Evolutionary conservation across 2,113 vertebrate species (phyloP).

Genomic region (Paramisgurnus dabryanus): DNA sequence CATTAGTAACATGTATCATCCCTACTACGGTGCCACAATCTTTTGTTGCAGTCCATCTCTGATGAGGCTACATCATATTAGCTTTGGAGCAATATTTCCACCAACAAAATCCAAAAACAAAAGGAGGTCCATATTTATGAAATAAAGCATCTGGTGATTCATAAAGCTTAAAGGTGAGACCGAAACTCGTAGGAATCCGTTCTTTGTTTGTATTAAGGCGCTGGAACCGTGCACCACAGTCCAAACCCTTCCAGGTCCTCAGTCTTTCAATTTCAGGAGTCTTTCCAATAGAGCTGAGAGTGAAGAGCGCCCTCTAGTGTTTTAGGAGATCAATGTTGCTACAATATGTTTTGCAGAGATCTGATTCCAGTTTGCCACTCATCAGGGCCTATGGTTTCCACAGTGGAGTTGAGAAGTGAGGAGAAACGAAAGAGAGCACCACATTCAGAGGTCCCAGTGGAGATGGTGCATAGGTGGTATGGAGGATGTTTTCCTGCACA

Average conservation of each 20-base stretch:
- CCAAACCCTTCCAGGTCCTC: neutral
- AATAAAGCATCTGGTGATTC: slow-evolving; percentile 68
- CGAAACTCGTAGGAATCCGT: slow-evolving; percentile 40
- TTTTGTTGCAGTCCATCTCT: neutral
- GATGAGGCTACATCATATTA: slow-evolving; percentile 26
- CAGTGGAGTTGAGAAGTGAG: slow-evolving; percentile 54
- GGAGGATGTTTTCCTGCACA: slow-evolving; percentile 75
- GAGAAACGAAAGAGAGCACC: slow-evolving; percentile 52
- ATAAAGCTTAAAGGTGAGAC: slow-evolving; percentile 69
- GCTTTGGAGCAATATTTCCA: slow-evolving; percentile 46
- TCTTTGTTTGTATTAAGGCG: slow-evolving; percentile 50
- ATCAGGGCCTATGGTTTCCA: slow-evolving; percentile 57
- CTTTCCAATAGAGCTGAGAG: slow-evolving; percentile 14
- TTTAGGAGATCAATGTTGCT: slow-evolving; percentile 54
- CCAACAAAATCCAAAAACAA: slow-evolving; percentile 28
- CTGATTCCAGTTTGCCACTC: slow-evolving; percentile 43
- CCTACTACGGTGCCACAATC: neutral
- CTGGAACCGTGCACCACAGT: slow-evolving; percentile 67
- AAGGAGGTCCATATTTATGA: slow-evolving; percentile 30
- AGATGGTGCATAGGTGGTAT: slow-evolving; percentile 87
- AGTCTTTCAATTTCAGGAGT: neutral
- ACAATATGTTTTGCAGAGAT: slow-evolving; percentile 57
- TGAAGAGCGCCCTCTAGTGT: neutral
- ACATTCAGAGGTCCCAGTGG: slow-evolving; percentile 48
- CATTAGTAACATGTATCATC: neutral